Conservation (phyloP, 1,140 invertebrate genomes). For the Chrysopa pallens region DNA sequence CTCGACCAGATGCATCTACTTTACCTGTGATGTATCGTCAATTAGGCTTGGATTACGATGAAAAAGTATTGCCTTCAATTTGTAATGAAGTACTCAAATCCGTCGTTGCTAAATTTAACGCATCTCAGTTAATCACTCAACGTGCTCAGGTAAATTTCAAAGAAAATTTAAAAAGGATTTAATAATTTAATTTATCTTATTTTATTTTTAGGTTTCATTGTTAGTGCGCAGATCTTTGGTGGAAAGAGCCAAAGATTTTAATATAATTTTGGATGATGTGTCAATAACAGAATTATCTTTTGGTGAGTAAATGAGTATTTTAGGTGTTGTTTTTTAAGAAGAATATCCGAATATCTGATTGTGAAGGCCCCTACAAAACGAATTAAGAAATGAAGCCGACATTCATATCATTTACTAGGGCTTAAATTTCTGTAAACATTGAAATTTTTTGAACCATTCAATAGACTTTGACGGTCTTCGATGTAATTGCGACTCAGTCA, state of each 20-base stretch:
- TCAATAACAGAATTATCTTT: slow-evolving; percentile 98
- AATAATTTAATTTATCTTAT: background rate
- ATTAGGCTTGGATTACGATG: slow-evolving; percentile 72
- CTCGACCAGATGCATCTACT: slow-evolving; percentile 66
- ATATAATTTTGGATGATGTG: slow-evolving; percentile 99
- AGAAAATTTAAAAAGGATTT: too few species aligned
- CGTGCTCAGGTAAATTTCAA: slow-evolving; percentile 67
- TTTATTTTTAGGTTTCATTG: slow-evolving; percentile 50
- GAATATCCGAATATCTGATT: too few species aligned
- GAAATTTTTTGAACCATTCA: too few species aligned
- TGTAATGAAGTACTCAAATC: slow-evolving; percentile 98
- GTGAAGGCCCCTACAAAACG: too few species aligned
- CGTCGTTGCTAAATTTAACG: slow-evolving; percentile 99
- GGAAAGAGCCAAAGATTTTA: slow-evolving; percentile 94
- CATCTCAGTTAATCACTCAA: slow-evolving; percentile 96
- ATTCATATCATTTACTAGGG: too few species aligned
- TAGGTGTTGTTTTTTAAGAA: too few species aligned
- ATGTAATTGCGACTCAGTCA: too few species aligned
- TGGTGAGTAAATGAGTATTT: slow-evolving; percentile 23
- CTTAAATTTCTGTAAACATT: too few species aligned
- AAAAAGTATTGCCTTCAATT: slow-evolving; percentile 91
- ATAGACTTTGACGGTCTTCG: too few species aligned
- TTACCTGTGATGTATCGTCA: slow-evolving; percentile 83
- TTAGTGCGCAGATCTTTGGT: slow-evolving; percentile 86
- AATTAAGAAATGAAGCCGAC: too few species aligned